A percentile compares a stretch with the other conserved stretches of the same genome.
These are phyloP conservation scores for Cotesia vestalis DNA, from an alignment of 1,140 invertebrate genomes.

Conservation along the genomic window DNA sequence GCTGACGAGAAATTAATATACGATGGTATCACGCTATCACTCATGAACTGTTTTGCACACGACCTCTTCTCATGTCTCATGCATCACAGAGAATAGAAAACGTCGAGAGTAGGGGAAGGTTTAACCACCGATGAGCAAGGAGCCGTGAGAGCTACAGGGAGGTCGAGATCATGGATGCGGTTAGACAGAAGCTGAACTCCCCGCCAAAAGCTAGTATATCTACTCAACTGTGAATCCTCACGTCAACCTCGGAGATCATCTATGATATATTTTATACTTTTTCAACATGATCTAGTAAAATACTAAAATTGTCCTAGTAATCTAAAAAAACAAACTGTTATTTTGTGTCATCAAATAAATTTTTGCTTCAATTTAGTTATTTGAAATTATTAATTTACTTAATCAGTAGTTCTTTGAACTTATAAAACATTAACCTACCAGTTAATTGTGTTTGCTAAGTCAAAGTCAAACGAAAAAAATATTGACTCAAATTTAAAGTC, in stretches of 20 bases:
- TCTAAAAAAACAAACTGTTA: neutral
- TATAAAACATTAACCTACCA: too few relatives aligned
- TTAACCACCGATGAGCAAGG: constrained; percentile 19
- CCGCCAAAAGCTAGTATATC: neutral
- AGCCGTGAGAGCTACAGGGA: constrained; percentile 3
- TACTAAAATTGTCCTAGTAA: neutral
- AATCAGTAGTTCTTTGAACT: too few relatives aligned
- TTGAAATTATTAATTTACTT: too few relatives aligned
- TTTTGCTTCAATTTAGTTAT: too few relatives aligned
- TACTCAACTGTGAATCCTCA: neutral
- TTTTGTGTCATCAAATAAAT: too few relatives aligned
- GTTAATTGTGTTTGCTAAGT: too few relatives aligned
- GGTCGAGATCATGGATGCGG: neutral
- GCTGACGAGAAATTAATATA: neutral
- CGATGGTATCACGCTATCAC: neutral
- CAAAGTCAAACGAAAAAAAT: too few relatives aligned
- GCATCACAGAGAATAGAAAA: neutral
- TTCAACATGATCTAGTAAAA: neutral
- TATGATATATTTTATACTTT: neutral
- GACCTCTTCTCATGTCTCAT: constrained; percentile 1
- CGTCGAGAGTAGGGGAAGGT: neutral
- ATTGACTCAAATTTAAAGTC: too few relatives aligned
- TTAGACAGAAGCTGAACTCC: constrained; percentile 3
- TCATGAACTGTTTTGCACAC: too few relatives aligned
- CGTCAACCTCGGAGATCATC: constrained; percentile 7